Evolutionary conservation across 2,113 vertebrate species (phyloP).

Genomic region (Ursus arctos): DNA sequence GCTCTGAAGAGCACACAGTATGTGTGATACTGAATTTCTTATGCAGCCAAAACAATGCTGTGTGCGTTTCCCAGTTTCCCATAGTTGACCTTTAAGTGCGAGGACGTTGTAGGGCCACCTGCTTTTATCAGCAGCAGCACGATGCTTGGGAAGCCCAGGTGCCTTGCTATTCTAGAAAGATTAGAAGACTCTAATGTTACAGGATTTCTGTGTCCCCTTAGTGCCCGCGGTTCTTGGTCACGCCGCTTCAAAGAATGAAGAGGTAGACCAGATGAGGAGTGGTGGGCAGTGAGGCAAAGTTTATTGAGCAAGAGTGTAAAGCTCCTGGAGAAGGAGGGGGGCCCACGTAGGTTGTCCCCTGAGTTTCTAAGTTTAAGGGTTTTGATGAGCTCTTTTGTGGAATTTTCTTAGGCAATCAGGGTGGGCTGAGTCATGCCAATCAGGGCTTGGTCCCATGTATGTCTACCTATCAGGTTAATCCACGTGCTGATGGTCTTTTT

Average conservation of each 20-base stretch:
- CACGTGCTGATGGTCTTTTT: neutral
- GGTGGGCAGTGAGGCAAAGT: neutral
- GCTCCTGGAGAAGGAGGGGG: accelerated
- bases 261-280: neutral
- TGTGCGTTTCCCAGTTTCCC: neutral
- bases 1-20: neutral
- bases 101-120: neutral
- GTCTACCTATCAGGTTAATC: neutral
- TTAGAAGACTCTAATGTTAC: accelerated
- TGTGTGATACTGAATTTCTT: neutral
- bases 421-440: neutral
- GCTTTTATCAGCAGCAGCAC: neutral
- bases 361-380: neutral
- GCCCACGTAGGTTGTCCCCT: neutral
- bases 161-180: neutral
- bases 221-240: neutral
- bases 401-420: neutral
- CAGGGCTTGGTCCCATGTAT: neutral
- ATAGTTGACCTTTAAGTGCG: neutral
- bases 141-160: accelerated
- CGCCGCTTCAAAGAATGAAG: neutral
- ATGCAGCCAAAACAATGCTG: neutral
- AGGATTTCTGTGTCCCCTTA: no score
- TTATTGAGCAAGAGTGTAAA: neutral
- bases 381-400: neutral